A percentile compares a stretch with the other conserved stretches of the same genome.
phyloP scores from a whole-genome alignment of 2,888 invertebrate genomes.

The Cabera pusaria region DNA sequence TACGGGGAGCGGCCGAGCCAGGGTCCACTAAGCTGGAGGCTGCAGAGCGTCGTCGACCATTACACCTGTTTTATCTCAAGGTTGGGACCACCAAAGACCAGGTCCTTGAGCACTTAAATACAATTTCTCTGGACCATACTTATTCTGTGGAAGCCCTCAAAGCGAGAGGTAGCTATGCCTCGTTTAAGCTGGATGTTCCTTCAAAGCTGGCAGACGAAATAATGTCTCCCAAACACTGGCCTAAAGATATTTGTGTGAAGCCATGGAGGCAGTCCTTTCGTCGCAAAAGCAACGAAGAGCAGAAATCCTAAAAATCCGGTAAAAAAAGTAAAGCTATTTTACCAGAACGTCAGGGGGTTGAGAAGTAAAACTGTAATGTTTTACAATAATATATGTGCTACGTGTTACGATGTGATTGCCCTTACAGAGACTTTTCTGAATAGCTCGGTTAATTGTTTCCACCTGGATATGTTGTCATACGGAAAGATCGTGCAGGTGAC shows the following conservation, averaged over 20 bases:
- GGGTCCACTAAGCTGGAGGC: no score
- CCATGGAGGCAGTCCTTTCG: slow-evolving; percentile 14
- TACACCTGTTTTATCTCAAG: slow-evolving; percentile 2
- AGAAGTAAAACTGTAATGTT: slow-evolving; percentile 9
- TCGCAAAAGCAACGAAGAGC: slow-evolving; percentile 6
- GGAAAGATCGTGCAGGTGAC: not conserved
- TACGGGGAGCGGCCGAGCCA: no score
- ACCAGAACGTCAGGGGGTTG: slow-evolving; percentile 13
- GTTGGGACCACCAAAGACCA: slow-evolving; percentile 7
- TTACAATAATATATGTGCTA: not conserved
- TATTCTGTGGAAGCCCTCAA: slow-evolving; percentile 1
- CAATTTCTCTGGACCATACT: not conserved
- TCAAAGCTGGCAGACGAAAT: slow-evolving; percentile 4
- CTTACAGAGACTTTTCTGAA: slow-evolving; percentile 6
- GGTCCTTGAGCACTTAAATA: not conserved
- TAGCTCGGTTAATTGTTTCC: no score
- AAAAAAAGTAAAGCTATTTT: slow-evolving; percentile 5
- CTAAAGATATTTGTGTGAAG: slow-evolving; percentile 11
- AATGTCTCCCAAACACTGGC: slow-evolving; percentile 11
- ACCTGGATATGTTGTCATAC: no score
- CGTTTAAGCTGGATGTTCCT: slow-evolving; percentile 13
- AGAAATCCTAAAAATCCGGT: not conserved
- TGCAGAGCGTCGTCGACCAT: no score
- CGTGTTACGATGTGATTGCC: slow-evolving; percentile 1
- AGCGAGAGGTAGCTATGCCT: slow-evolving; percentile 11